Evolutionary conservation across 2,113 vertebrate species (phyloP).

Genomic region (Cyrtonyx montezumae): DNA sequence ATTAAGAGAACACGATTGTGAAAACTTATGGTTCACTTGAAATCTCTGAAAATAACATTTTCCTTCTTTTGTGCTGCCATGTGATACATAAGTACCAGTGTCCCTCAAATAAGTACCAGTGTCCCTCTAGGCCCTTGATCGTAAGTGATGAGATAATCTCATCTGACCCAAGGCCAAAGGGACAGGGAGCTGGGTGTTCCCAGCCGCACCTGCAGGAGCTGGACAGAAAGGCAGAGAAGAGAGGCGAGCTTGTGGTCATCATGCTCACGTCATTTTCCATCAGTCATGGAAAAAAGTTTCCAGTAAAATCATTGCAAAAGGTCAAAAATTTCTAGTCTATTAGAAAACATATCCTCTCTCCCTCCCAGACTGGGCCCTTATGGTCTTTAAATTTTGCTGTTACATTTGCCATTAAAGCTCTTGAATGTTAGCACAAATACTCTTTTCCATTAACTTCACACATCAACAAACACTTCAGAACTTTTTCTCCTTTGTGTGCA

Average conservation of each 20-base stretch:
- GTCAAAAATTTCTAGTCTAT: not conserved
- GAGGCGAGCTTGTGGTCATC: not conserved
- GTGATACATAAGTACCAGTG: accelerated
- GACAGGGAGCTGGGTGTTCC: not conserved
- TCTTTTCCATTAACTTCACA: not conserved
- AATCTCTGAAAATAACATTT: not conserved
- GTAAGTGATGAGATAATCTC: not conserved
- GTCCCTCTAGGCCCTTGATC: not conserved
- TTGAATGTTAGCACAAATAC: not conserved
- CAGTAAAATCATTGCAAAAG: not conserved
- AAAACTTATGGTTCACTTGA: not conserved
- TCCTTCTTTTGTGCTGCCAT: not conserved
- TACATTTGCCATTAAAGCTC: not conserved
- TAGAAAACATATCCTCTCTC: not conserved
- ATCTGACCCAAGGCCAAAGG: not conserved
- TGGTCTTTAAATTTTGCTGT: not conserved
- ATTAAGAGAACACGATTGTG: not conserved
- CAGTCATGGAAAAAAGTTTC: not conserved
- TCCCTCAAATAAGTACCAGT: accelerated
- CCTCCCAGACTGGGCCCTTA: not conserved
- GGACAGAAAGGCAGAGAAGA: not conserved
- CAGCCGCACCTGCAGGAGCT: not conserved
- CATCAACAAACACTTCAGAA: not conserved
- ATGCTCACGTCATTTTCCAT: not conserved
- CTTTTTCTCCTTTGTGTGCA: not conserved